phyloP scores from a whole-genome alignment of 1,140 invertebrate genomes.

The Matsumurasca onukii region DNA sequence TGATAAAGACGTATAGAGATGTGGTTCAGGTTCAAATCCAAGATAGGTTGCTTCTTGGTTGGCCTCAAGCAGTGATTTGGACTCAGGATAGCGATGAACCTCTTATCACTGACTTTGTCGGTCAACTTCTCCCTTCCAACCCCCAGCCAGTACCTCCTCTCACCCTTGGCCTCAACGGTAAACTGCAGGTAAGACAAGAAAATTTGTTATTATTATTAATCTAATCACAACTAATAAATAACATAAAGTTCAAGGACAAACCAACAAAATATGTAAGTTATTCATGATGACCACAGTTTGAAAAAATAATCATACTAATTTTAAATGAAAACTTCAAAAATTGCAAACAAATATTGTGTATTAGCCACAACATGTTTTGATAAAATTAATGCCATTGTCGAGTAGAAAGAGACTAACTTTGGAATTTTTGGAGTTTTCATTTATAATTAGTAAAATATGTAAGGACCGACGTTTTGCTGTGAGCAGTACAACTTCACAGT shows the following conservation, averaged over 20 bases:
- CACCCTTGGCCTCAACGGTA: constrained; percentile 4
- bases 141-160: background rate
- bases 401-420: background rate
- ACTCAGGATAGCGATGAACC: background rate
- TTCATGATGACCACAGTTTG: background rate
- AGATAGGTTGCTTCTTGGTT: background rate
- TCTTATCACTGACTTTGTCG: constrained; percentile 9
- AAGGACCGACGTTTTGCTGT: too few species aligned
- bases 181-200: constrained; percentile 10
- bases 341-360: background rate
- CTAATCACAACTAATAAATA: background rate
- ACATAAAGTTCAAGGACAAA: background rate
- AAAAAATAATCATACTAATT: background rate
- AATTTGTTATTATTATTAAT: background rate
- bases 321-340: background rate
- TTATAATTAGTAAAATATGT: too few species aligned
- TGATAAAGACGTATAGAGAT: constrained; percentile 1
- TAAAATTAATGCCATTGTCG: too few species aligned
- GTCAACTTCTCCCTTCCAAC: background rate
- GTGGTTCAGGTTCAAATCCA: background rate
- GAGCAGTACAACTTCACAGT: too few species aligned
- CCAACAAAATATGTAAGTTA: background rate
- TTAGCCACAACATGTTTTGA: too few species aligned
- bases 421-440: too few species aligned
- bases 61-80: background rate